Evolutionary conservation across 1,140 invertebrate genomes (phyloP).

Genomic region (Trichonephila clavata): DNA sequence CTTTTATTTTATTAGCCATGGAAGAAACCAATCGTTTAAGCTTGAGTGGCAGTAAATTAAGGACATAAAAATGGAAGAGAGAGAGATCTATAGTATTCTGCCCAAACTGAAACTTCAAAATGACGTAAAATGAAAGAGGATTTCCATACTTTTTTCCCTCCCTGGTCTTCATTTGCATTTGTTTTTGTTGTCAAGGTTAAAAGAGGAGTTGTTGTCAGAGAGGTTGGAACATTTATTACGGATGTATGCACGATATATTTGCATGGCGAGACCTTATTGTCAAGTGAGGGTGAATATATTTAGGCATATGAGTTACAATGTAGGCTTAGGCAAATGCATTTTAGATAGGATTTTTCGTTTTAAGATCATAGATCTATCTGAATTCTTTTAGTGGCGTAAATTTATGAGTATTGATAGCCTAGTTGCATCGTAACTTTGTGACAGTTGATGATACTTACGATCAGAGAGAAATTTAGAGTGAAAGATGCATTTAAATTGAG

Average conservation of each 20-base stretch:
- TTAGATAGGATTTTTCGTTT: background rate
- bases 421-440: no score
- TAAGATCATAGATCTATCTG: background rate
- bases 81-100: no score
- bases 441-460: no score
- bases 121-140: background rate
- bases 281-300: background rate
- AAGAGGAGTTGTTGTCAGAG: background rate
- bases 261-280: background rate
- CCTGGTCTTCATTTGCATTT: constrained; percentile 12
- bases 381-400: background rate
- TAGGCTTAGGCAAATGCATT: background rate
- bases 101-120: constrained; percentile 32
- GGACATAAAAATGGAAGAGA: constrained; percentile 51
- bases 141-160: background rate
- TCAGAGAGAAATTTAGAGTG: no score
- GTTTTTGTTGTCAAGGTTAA: constrained; percentile 35
- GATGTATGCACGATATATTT: constrained; percentile 35
- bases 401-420: background rate
- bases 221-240: constrained; percentile 8
- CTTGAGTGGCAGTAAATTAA: constrained; percentile 61
- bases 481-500: no score
- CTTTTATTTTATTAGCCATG: constrained; percentile 42
- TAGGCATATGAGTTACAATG: background rate
- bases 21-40: constrained; percentile 58